Conservation (phyloP, 2,888 invertebrate genomes). For the Drosophila putrida region DNA sequence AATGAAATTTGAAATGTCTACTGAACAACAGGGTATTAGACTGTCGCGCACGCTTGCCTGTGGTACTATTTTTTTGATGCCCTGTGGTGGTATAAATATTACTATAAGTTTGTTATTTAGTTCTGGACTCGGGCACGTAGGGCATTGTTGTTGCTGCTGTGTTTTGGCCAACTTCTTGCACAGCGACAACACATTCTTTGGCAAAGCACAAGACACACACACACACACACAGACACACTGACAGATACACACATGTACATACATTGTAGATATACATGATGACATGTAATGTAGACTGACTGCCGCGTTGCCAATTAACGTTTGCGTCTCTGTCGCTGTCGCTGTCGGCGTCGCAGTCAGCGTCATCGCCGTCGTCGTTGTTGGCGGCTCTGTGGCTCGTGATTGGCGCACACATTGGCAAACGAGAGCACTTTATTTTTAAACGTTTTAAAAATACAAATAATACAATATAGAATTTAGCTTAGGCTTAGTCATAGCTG, state of each 20-base stretch:
- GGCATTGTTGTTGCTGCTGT: constrained; percentile 34
- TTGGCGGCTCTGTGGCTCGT: constrained; percentile 66
- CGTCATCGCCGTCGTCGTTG: constrained; percentile 20
- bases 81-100: no score
- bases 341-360: background rate
- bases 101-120: background rate
- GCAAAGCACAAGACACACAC: constrained; percentile 31
- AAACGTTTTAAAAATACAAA: constrained; percentile 78
- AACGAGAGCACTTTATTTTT: constrained; percentile 81
- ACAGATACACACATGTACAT: constrained; percentile 2
- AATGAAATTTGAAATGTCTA: no score
- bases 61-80: no score
- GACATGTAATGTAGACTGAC: constrained; percentile 44
- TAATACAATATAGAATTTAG: constrained; percentile 35
- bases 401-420: constrained; percentile 80
- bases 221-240: background rate
- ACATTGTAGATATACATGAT: background rate
- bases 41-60: no score
- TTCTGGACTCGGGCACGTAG: constrained; percentile 24
- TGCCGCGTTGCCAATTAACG: constrained; percentile 41
- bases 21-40: no score
- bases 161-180: constrained; percentile 57
- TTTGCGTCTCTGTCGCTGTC: constrained; percentile 15
- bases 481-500: constrained; percentile 49
- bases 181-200: constrained; percentile 49